Conservation (phyloP, 2,888 invertebrate genomes). For the Frankliniella fusca region DNA sequence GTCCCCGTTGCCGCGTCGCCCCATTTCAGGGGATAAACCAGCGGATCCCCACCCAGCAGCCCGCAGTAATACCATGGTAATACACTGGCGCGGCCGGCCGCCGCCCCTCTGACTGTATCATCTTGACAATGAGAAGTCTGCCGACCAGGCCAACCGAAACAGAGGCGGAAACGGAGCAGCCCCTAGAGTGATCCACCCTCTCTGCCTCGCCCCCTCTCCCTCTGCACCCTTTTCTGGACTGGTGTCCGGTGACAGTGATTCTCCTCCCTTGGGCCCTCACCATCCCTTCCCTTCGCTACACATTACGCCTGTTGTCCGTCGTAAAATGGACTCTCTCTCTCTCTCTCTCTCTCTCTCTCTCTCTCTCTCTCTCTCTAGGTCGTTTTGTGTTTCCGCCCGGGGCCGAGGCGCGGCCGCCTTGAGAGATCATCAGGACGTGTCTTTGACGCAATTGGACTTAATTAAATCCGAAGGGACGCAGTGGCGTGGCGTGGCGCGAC, state of each 20-base stretch:
- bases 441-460: slow-evolving; percentile 7
- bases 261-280: too few species aligned
- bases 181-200: neutral
- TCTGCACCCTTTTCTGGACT: neutral
- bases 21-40: neutral
- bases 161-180: neutral
- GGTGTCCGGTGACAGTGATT: slow-evolving; percentile 9
- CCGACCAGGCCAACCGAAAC: neutral
- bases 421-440: neutral
- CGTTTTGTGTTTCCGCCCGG: slow-evolving; percentile 3
- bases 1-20: too few species aligned
- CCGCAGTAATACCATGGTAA: neutral
- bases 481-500: neutral
- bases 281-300: neutral
- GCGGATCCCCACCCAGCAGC: neutral
- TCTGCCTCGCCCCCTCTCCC: neutral
- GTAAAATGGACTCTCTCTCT: slow-evolving; percentile 7
- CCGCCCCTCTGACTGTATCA: neutral
- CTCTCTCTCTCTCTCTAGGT: neutral
- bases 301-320: slow-evolving; percentile 3
- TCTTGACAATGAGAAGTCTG: slow-evolving; percentile 13
- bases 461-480: neutral
- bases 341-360: slow-evolving; percentile 1
- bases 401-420: neutral
- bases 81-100: neutral